Conservation (phyloP, 2,797 vertebrate species). For the Microctenopoma stevenorrisi region DNA sequence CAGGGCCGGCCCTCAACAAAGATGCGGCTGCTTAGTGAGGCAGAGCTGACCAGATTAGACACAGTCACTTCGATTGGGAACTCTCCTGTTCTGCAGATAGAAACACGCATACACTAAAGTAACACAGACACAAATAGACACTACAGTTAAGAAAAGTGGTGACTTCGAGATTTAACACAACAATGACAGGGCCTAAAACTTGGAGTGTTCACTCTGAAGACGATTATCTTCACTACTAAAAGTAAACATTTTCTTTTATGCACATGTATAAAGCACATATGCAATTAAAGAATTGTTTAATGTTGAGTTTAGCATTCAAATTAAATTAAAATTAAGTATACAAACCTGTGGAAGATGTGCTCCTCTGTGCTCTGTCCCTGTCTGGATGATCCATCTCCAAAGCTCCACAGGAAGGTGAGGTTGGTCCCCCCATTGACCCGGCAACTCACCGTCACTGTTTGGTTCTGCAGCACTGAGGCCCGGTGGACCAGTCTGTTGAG, state of each 20-base stretch:
- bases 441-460: conserved; percentile 76
- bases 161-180: neutral
- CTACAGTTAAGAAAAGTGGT: neutral
- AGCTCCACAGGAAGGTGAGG: conserved; percentile 84
- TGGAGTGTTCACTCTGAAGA: no score
- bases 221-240: neutral
- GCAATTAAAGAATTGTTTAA: neutral
- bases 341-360: conserved; percentile 83
- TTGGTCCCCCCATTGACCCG: conserved; percentile 82
- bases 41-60: conserved; percentile 84
- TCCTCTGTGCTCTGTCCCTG: conserved; percentile 67
- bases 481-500: conserved; percentile 80
- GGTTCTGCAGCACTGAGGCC: conserved; percentile 78
- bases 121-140: neutral
- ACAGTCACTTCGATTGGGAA: conserved; percentile 79
- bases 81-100: conserved; percentile 82
- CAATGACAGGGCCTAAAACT: neutral
- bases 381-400: conserved; percentile 82
- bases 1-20: conserved; percentile 84
- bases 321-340: neutral
- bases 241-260: neutral
- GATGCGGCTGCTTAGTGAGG: conserved; percentile 78
- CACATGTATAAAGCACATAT: neutral
- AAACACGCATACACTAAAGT: neutral
- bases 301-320: neutral